Base-by-base conservation (phyloP, 2,113 vertebrate genomes). In the Sialia sialis region DNA sequence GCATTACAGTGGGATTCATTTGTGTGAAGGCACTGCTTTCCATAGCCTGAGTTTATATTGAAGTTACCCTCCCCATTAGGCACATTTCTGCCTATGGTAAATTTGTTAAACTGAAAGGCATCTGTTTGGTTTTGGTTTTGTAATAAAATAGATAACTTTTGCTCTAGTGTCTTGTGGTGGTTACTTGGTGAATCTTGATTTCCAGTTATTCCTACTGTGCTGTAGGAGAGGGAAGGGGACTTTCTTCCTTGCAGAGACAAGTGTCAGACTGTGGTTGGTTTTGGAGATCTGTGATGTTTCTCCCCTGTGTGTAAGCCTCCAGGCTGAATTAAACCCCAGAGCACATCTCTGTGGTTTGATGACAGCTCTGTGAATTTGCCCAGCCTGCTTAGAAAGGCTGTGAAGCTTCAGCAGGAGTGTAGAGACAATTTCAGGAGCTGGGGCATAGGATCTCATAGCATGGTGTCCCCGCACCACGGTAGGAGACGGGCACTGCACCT, bases 121-220 rank as follows among this genome's bases (percentile, higher is more conserved):
- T 87, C 62, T 95, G 82, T 87, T 84, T 93, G 74, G 56, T 70
- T 92, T 92, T 66, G 62, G 59, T 93, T 97, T 97, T 95, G 87
- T 97, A 97, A 97, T 97, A 97, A 97, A 97, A 95, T 94, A 95
- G 93, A 10, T 93, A 93, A 95, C 34, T 84, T 77, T 68, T 86
- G 22, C 43, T 90, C 29, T 21, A 20, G 72, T 75, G 84, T 96
- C 64, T 75, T 77, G 66, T 94, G 36, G 74, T 95, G 46, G 4
- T 94, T 95, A 87, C 58, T 93, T 85, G 25, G 49, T 58, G 44
- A 59, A 52, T 63, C n/a, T 22, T 52, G 26, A 56, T 82, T 91
- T 76, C 56, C 22, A 34, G 25, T 81, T 89, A 32, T 14, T 34
- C n/a, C 6, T 1, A 1, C 29, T 32, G 38, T 13, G 44, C 49